Base-by-base conservation (phyloP, 2,113 vertebrate species). In the Antennarius striatus region DNA sequence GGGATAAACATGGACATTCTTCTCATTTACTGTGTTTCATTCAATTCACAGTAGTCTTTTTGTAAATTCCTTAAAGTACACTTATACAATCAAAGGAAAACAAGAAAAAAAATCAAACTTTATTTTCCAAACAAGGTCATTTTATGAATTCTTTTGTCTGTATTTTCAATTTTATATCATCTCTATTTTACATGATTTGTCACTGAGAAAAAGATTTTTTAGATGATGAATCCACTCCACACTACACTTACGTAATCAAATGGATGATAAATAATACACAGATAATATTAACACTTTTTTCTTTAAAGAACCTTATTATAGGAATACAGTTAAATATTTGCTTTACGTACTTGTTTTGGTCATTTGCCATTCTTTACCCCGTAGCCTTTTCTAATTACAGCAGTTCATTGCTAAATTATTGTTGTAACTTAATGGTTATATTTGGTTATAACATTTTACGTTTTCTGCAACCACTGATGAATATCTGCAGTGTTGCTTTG, bases 31-130 rank as follows among this genome's bases (percentile, higher is more conserved):
- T 86, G 87, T 85, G 75, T 85, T 89, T 92, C 81, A 65, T 92
- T 91, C 87, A 81, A 91, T 92, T 88, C 82, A 92, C 86, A 92
- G 91, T 85, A 52, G 91, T 89, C 85, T 90, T 92, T 87, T 92
- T 89, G 91, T 89, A 57, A 60, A 86, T 75, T 75, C 69, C 83
- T 89, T 92, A 92, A 78, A 43, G 52, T 10, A 1, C 56, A 84
- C 92, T 91, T 87, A 68, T 10, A 55, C 28, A 30, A 14, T 10
- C 14, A n/a, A 68, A 86, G 62, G 67, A 50, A 89, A 91, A 90
- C 86, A 72, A 68, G 87, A 81, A 90, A 89, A 89, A 22, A 22
- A 22, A 85, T 81, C 87, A 86, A 82, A 73, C 67, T 77, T 49
- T 47, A 46, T 59, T 58, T 36, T 68, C 56, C 60, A 60, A 56